phyloP scores from a whole-genome alignment of 2,888 invertebrate species.

The Meteorus cinctellus region DNA sequence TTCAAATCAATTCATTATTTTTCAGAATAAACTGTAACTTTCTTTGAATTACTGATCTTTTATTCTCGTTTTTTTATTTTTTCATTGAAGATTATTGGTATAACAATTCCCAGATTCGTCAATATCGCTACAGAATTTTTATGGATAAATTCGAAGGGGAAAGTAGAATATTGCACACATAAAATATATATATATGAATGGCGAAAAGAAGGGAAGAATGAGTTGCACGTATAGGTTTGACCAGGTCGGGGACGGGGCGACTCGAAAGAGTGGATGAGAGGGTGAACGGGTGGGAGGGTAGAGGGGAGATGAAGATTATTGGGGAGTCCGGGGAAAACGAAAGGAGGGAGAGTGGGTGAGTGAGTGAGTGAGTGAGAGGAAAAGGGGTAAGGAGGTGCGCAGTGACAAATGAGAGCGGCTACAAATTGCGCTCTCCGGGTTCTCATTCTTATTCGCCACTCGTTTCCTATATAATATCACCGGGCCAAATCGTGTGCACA shows the following conservation, averaged over 20 bases:
- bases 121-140: too few relatives aligned
- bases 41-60: slow-evolving; percentile 9
- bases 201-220: slow-evolving; percentile 18
- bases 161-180: background rate
- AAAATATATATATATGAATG: background rate
- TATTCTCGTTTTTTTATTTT: background rate
- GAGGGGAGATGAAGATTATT: slow-evolving; percentile 46
- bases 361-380: slow-evolving; percentile 29
- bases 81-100: slow-evolving; percentile 3
- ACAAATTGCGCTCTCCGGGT: slow-evolving; percentile 68
- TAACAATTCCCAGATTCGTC: too few relatives aligned
- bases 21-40: slow-evolving; percentile 22
- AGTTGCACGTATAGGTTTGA: background rate
- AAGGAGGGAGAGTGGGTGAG: slow-evolving; percentile 20
- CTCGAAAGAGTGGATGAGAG: slow-evolving; percentile 17
- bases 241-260: background rate
- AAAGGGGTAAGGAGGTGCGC: slow-evolving; percentile 55
- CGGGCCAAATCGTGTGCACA: slow-evolving; percentile 34
- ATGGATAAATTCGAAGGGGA: background rate
- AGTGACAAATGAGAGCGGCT: slow-evolving; percentile 70
- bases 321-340: slow-evolving; percentile 47
- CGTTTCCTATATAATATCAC: slow-evolving; percentile 51
- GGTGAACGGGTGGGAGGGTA: slow-evolving; percentile 42
- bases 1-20: slow-evolving; percentile 26
- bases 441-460: slow-evolving; percentile 66